Conservation (phyloP, 2,888 invertebrate species). For the Mycalesis mineus region DNA sequence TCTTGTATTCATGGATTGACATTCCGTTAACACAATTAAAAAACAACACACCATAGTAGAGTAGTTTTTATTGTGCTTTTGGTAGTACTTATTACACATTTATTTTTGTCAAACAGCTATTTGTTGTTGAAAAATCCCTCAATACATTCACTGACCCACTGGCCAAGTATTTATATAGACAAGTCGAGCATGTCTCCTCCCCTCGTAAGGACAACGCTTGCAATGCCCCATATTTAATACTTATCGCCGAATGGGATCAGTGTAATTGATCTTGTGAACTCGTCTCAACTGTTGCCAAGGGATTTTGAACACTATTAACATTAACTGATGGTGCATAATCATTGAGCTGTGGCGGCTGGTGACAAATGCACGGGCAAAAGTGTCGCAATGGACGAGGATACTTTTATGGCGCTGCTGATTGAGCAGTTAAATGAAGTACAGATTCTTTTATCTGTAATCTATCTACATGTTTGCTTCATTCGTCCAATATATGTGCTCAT, state of each 20-base stretch:
- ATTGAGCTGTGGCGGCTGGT: background rate
- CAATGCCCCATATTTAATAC: conserved; percentile 32
- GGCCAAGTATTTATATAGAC: background rate
- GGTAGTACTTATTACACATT: too few relatives aligned
- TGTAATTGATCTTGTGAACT: conserved; percentile 31
- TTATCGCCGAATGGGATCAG: conserved; percentile 32
- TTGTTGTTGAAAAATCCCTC: too few relatives aligned
- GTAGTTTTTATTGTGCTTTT: too few relatives aligned
- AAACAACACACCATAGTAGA: too few relatives aligned
- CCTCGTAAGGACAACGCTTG: background rate
- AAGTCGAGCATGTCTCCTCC: background rate
- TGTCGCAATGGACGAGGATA: conserved; percentile 19
- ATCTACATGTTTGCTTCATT: too few relatives aligned
- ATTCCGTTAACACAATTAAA: too few relatives aligned
- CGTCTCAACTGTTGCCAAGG: conserved; percentile 1
- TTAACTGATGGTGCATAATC: background rate
- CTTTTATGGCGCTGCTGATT: conserved; percentile 13
- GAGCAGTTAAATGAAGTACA: background rate
- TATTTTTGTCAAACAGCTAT: too few relatives aligned
- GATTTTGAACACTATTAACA: conserved; percentile 3
- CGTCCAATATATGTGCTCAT: too few relatives aligned
- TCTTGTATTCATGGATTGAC: too few relatives aligned
- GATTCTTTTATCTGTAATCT: too few relatives aligned
- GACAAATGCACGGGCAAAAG: conserved; percentile 14
- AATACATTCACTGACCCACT: background rate